phyloP scores from a whole-genome alignment of 2,888 invertebrate species.

The Aethes cnicana region DNA sequence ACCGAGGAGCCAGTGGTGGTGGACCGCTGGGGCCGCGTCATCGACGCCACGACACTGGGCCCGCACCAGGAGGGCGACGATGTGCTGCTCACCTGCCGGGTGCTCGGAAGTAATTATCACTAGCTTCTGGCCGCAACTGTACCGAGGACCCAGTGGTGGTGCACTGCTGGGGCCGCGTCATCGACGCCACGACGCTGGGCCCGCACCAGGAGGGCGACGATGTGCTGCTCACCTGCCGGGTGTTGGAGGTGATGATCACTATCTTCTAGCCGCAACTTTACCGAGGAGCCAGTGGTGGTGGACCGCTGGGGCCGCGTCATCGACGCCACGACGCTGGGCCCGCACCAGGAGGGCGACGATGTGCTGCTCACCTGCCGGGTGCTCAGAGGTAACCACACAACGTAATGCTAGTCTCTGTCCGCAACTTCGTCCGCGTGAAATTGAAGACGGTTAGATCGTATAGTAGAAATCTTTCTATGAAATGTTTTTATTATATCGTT shows the following conservation, averaged over 20 bases:
- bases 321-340: constrained; percentile 90
- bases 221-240: constrained; percentile 91
- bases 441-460: too few species aligned
- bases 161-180: constrained; percentile 91
- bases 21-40: constrained; percentile 91
- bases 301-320: constrained; percentile 92
- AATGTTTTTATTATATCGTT: too few species aligned
- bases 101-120: constrained; percentile 94
- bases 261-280: too few species aligned
- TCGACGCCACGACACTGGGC: constrained; percentile 90
- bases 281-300: too few species aligned
- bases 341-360: constrained; percentile 93
- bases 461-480: too few species aligned
- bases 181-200: constrained; percentile 90
- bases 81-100: constrained; percentile 91
- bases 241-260: constrained; percentile 90
- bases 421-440: too few species aligned
- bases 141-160: too few species aligned
- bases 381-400: constrained; percentile 86
- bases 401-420: too few species aligned
- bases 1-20: constrained; percentile 92
- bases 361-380: constrained; percentile 93
- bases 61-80: constrained; percentile 94
- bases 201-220: constrained; percentile 94
- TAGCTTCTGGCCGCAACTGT: too few species aligned